Base-by-base conservation (phyloP, 2,113 vertebrate genomes). In the Petaurus breviceps region DNA sequence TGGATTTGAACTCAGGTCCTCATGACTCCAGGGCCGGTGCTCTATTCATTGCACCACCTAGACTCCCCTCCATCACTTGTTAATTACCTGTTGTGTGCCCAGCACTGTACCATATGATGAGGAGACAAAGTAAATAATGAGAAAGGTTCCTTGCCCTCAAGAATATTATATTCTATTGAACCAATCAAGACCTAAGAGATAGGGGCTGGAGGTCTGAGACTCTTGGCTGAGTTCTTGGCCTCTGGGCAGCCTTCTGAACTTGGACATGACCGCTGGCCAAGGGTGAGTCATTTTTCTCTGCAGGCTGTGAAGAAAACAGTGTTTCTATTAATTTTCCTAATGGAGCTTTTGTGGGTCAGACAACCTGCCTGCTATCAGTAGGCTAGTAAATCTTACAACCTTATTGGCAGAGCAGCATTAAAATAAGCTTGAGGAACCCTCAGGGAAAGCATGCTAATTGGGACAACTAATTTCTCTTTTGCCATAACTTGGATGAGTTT, bases 401-500 rank as follows among this genome's bases (percentile, higher is more conserved):
- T 55, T 95, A 96, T 94, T 94, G 93, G 47, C 55, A 94, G 46
- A 93, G 61, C 77, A 94, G n/a, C 31, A 90, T 43, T 43, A 43
- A 84, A 84, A 43, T 84, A 84, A 84, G n/a, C n/a, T 84, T 43
- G 37, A 84, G n/a, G 51, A 94, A 95, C 77, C 89, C 90, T 96
- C 92, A 84, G 51, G 89, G 95, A 96, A 24, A 96, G 53, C 93
- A 95, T 11, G 93, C 14, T 94, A n/a, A 94, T 55, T 55, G 89
- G 90, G 77, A 77, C 68, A 95, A 49, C 92, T 96, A 50, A 94
- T 96, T 97, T 95, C 95, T 93, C 37, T 61, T 95, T 96, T 97
- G 57, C 55, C 92, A 24, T 94, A 28, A 93, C 96, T 98, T 92
- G 26, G 92, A 96, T 96, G 93, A 93, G 92, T 96, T 95, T 26